phyloP scores from a whole-genome alignment of 2,113 vertebrate species.

The Xenotilapia caudafasciata region DNA sequence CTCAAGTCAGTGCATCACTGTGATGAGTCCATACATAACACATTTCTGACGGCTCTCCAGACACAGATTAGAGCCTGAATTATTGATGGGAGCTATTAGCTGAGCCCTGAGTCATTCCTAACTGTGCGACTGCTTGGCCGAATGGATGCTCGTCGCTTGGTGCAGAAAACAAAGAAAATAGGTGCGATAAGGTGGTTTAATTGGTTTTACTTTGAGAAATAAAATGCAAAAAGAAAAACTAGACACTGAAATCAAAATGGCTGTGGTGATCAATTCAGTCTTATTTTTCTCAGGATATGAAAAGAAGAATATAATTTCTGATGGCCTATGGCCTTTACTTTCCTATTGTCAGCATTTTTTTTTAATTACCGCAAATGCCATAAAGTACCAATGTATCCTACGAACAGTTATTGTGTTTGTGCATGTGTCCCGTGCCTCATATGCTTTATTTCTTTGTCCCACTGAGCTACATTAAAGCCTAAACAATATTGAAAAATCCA shows the following conservation, averaged over 20 bases:
- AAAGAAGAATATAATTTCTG: background rate
- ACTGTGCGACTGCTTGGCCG: background rate
- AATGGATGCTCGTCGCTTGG: background rate
- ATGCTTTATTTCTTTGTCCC: background rate
- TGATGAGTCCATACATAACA: constrained; percentile 36
- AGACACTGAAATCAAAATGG: background rate
- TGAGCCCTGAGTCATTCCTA: constrained; percentile 22
- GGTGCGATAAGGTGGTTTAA: background rate
- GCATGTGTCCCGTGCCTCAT: background rate
- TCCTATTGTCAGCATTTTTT: background rate
- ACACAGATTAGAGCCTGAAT: constrained; percentile 64
- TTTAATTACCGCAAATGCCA: background rate
- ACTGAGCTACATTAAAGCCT: background rate
- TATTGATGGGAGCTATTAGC: constrained; percentile 60
- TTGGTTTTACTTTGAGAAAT: background rate
- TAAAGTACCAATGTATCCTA: background rate
- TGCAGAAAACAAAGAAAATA: background rate
- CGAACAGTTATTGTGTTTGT: background rate
- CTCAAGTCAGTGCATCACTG: background rate
- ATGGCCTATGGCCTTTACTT: background rate
- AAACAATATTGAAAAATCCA: background rate
- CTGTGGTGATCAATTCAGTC: background rate
- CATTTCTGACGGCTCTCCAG: constrained; percentile 47
- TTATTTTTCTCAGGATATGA: background rate
- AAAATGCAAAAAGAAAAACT: background rate